Base-by-base conservation (phyloP, 1,140 invertebrate species). In the Lysiphlebus fabarum region DNA sequence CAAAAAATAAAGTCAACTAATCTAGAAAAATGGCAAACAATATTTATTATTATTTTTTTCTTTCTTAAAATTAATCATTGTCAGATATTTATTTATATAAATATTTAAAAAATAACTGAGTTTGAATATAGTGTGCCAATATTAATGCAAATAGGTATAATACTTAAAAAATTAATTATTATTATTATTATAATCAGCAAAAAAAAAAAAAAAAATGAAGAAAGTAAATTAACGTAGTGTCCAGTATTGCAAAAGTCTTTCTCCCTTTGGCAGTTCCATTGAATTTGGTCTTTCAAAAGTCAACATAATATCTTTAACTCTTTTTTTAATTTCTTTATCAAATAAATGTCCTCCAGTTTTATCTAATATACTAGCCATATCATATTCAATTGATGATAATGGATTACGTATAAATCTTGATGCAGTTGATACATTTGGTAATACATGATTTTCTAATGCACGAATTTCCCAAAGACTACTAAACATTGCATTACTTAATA, bases 391-490 rank as follows among this genome's bases (percentile, higher is more conserved):
- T 6, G 81, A 76, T 0, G 88, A 87, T 26, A 92, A 68, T 1
- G 84, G 82, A 49, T 84, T 77, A 42, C 83, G 82, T 26, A 93
- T 87, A 63, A 90, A 90, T 61, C 82, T 83, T 0, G 90, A 89
- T 0, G 84, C 83, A 49, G 81, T 83, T 5, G 86, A 83, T 6
- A 92, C 82, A 58, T 71, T 76, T n/a, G 90, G 89, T 62, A 93
- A 69, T n/a, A 86, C 83, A 74, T 94, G 91, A 62, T 82, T 77
- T 68, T 92, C 88, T 37, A 94, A 70, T 8, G 85, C 82, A 53
- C 87, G 83, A 26, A 96, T 82, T 81, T 98, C 95, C 95, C 95
- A 98, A 26, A 98, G 81, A 41, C 89, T 95, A 69, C 92, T 95
- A 17, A 90, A 84, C 3, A 93, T 77, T 0, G 95, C 95, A 61